Conservation (phyloP, 1,140 invertebrate species). For the Drosophila varians region DNA sequence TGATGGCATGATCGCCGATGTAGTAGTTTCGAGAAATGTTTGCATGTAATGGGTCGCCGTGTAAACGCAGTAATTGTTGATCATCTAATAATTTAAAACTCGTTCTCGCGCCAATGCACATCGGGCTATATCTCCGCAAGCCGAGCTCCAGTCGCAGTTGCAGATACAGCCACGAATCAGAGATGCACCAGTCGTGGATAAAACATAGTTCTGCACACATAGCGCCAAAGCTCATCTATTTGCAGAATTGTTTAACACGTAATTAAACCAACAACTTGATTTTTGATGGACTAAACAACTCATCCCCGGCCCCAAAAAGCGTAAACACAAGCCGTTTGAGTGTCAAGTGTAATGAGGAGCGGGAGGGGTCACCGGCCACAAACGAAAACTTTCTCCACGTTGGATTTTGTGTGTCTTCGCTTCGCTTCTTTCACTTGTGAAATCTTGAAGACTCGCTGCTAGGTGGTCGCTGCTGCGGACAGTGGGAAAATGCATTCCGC, state of each 20-base stretch:
- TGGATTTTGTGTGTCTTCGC: conserved; percentile 20
- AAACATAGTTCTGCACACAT: conserved; percentile 22
- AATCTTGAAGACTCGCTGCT: conserved; percentile 6
- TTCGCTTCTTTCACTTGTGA: conserved; percentile 15
- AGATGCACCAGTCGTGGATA: neutral
- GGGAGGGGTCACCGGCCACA: neutral
- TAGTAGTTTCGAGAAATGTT: neutral
- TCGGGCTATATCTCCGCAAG: neutral
- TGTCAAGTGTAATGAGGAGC: conserved; percentile 22
- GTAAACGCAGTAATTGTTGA: conserved; percentile 26
- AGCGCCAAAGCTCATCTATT: conserved; percentile 1
- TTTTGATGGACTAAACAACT: conserved; percentile 1
- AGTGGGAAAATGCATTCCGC: conserved; percentile 46
- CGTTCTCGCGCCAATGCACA: conserved; percentile 36
- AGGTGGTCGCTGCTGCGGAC: conserved; percentile 32
- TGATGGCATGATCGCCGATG: too few species aligned
- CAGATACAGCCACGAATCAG: conserved; percentile 9
- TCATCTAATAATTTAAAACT: conserved; percentile 23
- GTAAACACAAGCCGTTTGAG: conserved; percentile 22
- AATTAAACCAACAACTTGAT: conserved; percentile 17
- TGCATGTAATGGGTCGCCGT: neutral
- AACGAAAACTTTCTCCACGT: conserved; percentile 39
- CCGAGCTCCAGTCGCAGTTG: conserved; percentile 1
- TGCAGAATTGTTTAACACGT: conserved; percentile 22
- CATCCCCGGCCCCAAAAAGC: conserved; percentile 5